Evolutionary conservation across 2,797 vertebrate species (phyloP), one percentile per base, ranked within the genome.

Genomic region (Lagocephalus sceleratus): DNA sequence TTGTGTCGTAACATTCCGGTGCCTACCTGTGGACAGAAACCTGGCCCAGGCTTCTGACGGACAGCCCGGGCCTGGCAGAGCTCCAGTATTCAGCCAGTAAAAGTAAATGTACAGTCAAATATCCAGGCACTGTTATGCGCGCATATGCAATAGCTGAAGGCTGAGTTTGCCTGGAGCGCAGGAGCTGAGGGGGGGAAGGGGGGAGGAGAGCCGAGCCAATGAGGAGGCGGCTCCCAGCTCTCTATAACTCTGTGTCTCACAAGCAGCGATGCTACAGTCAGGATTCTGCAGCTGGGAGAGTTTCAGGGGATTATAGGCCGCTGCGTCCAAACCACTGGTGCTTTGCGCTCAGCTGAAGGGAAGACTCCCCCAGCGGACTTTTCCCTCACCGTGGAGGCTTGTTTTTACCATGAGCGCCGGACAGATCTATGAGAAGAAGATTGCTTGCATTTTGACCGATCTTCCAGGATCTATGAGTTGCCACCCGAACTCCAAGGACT

Each of bases 401-500:
- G 73, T 64, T 23, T 69, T 47, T 77, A 91, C 44, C 56, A 93
- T 91, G 91, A 98, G 96, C 92, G 90, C 89, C 41, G 94, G 93
- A 75, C 86, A 91, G 73, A 91, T 92, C 11, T 99, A 94, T 57
- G 95, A 98, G 47, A 96, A 97, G 92, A 99, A 99, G 87, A 92
- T 98, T 68, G 87, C 92, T 69, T 93, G 91, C 76, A 93, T 98
- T 92, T 88, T 98, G 78, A 94, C 94, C 48, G 97, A 98, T 55
- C 92, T 99, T 16, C 94, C 94, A 51, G 92, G 93, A 87, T 96
- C 96, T 57, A 93, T 98, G 73, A 94, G 93, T 75, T 98, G 95
- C 92, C 95, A 99, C 78, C 93, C 95, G 20, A 92, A 86, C 71
- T 94, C 95, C 79, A 99, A 99, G 89, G 96, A 99, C 86, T 98